These are phyloP conservation scores for Agapornis roseicollis DNA, from an alignment of 2,113 vertebrate species.

Conservation along the genomic window DNA sequence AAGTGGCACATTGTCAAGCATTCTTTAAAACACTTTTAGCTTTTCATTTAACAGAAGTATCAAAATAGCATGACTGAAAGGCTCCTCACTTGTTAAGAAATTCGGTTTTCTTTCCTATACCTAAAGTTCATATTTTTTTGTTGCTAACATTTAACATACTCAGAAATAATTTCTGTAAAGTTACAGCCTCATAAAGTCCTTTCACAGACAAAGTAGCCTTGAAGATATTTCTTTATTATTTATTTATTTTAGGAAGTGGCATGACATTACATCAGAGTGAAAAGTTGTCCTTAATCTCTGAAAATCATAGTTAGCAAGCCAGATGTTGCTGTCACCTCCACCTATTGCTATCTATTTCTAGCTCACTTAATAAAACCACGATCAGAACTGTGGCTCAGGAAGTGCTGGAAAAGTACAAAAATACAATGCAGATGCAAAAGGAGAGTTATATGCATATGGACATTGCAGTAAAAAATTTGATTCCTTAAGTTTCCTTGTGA, in stretches of 20 bases:
- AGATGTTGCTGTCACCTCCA: slow-evolving; percentile 32
- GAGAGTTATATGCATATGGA: neutral
- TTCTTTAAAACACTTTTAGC: neutral
- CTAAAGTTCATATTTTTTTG: neutral
- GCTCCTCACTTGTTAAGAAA: neutral
- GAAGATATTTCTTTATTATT: neutral
- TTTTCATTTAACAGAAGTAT: neutral
- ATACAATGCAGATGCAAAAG: neutral
- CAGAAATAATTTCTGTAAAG: neutral
- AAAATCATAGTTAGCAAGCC: neutral
- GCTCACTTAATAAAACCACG: slow-evolving; percentile 10
- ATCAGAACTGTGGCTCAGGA: neutral
- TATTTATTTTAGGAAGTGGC: neutral
- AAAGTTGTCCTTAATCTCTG: neutral
- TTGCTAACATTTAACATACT: neutral
- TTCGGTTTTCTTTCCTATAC: neutral
- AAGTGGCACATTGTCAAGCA: neutral
- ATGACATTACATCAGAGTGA: neutral
- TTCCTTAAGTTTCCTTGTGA: neutral
- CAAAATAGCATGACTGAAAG: neutral
- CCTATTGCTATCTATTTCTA: neutral
- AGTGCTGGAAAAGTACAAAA: neutral
- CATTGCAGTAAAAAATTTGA: neutral
- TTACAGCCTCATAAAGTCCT: neutral
- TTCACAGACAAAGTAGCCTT: neutral